These are phyloP conservation scores for Sceloporus tristichus DNA, from an alignment of 2,113 vertebrate genomes.

Conservation along the genomic window DNA sequence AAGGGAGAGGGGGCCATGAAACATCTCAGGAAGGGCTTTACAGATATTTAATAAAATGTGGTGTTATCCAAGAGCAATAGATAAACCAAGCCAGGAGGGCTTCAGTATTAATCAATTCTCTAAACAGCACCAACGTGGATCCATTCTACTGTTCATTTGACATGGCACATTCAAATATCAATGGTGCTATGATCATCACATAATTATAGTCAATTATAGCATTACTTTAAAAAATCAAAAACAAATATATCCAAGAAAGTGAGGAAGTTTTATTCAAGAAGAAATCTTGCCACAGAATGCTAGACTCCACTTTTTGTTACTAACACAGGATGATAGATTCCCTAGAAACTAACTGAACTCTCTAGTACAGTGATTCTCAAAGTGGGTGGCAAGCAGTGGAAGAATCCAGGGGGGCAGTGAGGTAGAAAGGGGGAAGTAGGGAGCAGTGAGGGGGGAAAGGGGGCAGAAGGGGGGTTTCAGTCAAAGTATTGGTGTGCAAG, in stretches of 20 bases:
- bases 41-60: constrained; percentile 81
- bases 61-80: constrained; percentile 72
- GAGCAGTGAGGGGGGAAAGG: no score
- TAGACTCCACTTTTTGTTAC: not conserved
- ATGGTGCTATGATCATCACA: not conserved
- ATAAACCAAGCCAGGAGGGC: constrained; percentile 73
- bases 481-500: no score
- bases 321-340: not conserved
- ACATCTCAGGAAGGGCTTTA: constrained; percentile 73
- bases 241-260: not conserved
- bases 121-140: constrained; percentile 54
- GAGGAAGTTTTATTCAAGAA: not conserved
- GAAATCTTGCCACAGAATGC: not conserved
- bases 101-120: constrained; percentile 59
- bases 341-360: not conserved
- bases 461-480: no score
- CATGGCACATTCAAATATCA: constrained; percentile 10
- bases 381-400: no score
- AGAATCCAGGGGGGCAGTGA: no score
- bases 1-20: constrained; percentile 45
- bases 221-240: not conserved
- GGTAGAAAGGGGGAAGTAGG: no score
- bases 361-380: not conserved
- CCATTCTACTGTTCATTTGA: constrained; percentile 28
- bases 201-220: not conserved